These are phyloP conservation scores for Tragopan temminckii DNA, from an alignment of 2,797 vertebrate species.

Conservation along the genomic window DNA sequence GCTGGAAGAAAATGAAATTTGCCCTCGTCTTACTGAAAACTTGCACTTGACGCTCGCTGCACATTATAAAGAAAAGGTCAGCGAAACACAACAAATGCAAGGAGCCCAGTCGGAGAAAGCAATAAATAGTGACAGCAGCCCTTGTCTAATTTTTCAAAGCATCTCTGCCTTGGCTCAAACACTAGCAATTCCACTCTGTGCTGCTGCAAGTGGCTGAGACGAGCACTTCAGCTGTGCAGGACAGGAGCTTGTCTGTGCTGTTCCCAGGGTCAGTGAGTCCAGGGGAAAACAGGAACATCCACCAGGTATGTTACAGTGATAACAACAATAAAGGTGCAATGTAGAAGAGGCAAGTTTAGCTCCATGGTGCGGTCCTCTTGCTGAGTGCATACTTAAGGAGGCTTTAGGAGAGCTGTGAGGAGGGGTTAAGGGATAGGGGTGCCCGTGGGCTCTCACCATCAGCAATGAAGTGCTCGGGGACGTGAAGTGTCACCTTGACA, in stretches of 20 bases:
- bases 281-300: not conserved
- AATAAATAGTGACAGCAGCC: slow-evolving; percentile 66
- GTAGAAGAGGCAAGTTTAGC: not conserved
- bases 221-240: not conserved
- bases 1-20: slow-evolving; percentile 80
- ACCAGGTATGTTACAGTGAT: not conserved
- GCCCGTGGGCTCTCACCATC: slow-evolving; percentile 88
- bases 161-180: slow-evolving; percentile 21
- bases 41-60: slow-evolving; percentile 63
- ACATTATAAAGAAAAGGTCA: slow-evolving; percentile 79
- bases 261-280: not conserved
- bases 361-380: not conserved
- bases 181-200: not conserved
- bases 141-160: slow-evolving; percentile 39
- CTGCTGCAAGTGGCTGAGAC: not conserved
- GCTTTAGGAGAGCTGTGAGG: too few relatives aligned
- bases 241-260: not conserved
- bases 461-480: slow-evolving; percentile 97
- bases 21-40: slow-evolving; percentile 64
- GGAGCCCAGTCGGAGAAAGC: slow-evolving; percentile 47
- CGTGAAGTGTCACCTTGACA: slow-evolving; percentile 97
- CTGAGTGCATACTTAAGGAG: not conserved
- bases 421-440: rapidly evolving
- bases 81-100: slow-evolving; percentile 63
- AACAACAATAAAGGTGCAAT: rapidly evolving